phyloP scores from a whole-genome alignment of 2,797 vertebrate genomes.

The Odontamblyopus rebecca region DNA sequence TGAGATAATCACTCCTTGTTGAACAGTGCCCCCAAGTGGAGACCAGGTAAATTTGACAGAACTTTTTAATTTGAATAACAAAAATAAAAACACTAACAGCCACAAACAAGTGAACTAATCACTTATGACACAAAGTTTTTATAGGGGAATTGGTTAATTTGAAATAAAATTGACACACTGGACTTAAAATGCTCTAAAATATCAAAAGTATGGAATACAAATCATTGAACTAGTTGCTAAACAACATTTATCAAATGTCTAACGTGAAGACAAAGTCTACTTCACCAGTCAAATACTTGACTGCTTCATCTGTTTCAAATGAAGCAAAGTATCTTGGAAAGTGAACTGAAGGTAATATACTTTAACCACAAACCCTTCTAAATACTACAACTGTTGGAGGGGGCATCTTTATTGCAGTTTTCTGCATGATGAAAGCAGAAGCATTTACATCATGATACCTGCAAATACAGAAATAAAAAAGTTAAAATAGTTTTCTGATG shows the following conservation, averaged over 20 bases:
- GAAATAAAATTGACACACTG: not conserved
- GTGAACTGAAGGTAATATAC: not conserved
- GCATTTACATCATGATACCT: constrained; percentile 51
- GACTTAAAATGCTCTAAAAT: not conserved
- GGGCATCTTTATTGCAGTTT: not conserved
- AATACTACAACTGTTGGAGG: not conserved
- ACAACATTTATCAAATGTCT: not conserved
- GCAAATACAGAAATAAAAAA: constrained; percentile 11
- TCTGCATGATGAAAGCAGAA: not conserved
- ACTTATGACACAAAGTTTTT: not conserved
- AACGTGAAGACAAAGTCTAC: not conserved
- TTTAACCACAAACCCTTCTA: not conserved
- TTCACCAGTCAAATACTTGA: not conserved
- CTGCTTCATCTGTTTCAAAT: not conserved
- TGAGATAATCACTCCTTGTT: not conserved
- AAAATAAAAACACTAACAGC: not conserved
- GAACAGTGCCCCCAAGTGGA: constrained; percentile 15
- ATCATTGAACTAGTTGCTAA: not conserved
- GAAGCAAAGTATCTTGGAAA: not conserved
- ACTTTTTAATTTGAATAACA: not conserved
- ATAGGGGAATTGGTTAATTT: not conserved
- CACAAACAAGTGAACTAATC: not conserved
- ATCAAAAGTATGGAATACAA: too few species aligned
- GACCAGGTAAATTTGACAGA: not conserved
- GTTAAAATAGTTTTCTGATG: not conserved